phyloP scores from a whole-genome alignment of 2,888 invertebrate genomes.

The Spilarctia lutea region DNA sequence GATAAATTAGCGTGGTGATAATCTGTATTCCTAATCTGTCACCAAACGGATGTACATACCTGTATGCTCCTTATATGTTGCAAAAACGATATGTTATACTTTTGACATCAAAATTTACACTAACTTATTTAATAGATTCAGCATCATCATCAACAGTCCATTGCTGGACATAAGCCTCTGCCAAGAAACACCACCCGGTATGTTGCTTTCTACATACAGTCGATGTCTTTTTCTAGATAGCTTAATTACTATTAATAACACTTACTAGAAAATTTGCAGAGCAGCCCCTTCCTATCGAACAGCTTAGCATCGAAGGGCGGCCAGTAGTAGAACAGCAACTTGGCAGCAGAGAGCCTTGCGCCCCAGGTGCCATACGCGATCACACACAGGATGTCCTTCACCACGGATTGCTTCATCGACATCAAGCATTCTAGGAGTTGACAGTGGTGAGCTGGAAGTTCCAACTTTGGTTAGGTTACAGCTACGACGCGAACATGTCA shows the following conservation, averaged over 20 bases:
- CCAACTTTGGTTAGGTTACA: background rate
- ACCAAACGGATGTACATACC: background rate
- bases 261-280: constrained; percentile 95
- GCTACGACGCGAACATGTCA: background rate
- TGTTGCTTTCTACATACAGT: no score
- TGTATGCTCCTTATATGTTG: no score
- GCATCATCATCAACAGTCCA: no score
- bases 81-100: no score
- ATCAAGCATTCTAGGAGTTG: constrained; percentile 98
- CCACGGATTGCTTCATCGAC: constrained; percentile 96
- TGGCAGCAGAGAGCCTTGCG: constrained; percentile 97
- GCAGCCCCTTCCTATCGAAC: constrained; percentile 95
- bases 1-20: no score
- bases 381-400: constrained; percentile 97
- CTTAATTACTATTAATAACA: background rate
- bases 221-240: no score
- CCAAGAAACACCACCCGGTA: no score
- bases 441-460: constrained; percentile 95
- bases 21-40: no score
- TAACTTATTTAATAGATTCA: no score
- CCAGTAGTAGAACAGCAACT: constrained; percentile 99
- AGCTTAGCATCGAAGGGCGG: constrained; percentile 98
- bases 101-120: no score
- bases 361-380: constrained; percentile 98
- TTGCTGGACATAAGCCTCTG: no score